phyloP scores from a whole-genome alignment of 2,797 vertebrate species.

The Ara ararauna region DNA sequence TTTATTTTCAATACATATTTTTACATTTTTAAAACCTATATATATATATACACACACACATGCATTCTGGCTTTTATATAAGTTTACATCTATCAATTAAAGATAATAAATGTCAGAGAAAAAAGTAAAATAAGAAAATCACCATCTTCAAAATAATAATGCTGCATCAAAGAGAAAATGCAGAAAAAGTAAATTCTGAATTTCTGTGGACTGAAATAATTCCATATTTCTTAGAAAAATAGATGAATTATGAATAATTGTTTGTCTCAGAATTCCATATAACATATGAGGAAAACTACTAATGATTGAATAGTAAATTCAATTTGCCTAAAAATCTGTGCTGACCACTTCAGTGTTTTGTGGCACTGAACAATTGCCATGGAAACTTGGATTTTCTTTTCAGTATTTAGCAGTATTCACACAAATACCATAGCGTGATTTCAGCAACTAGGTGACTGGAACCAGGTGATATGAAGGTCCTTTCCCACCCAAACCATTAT shows the following conservation, averaged over 20 bases:
- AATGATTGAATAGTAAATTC: background rate
- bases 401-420: background rate
- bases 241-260: background rate
- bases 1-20: background rate
- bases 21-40: background rate
- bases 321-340: background rate
- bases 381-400: background rate
- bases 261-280: background rate
- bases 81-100: background rate
- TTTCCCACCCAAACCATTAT: background rate
- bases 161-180: background rate
- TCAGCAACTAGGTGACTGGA: background rate
- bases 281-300: background rate
- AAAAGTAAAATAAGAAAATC: background rate
- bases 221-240: background rate
- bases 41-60: background rate
- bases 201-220: background rate
- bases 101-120: background rate
- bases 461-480: background rate
- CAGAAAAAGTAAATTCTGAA: background rate
- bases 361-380: background rate
- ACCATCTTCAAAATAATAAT: background rate
- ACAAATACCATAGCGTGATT: background rate
- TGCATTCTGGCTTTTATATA: background rate
- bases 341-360: background rate